A percentile compares a stretch with the other conserved stretches of the same genome.
Conservation (phyloP, 1,140 invertebrate species). For the Cylas formicarius region DNA sequence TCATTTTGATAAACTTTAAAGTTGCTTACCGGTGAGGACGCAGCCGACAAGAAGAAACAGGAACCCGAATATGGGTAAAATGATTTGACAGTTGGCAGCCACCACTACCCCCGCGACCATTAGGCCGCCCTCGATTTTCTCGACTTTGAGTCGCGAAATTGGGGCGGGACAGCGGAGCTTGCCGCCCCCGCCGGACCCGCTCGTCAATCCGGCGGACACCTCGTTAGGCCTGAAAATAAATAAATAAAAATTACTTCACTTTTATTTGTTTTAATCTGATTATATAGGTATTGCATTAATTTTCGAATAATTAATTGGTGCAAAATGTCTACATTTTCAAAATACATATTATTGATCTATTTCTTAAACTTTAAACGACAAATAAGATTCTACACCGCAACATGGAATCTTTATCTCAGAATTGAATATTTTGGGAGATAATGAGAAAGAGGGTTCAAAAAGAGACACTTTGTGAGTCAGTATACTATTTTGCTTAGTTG, state of each 20-base stretch:
- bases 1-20: background rate
- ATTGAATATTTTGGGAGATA: no score
- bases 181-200: slow-evolving; percentile 30
- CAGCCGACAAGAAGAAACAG: slow-evolving; percentile 65
- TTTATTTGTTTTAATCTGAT: no score
- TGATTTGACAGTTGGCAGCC: slow-evolving; percentile 66
- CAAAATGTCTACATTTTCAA: no score
- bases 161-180: slow-evolving; percentile 40
- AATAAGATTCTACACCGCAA: no score
- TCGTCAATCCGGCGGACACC: slow-evolving; percentile 42
- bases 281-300: no score
- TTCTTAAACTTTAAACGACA: no score
- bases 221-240: slow-evolving; percentile 46
- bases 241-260: slow-evolving; percentile 9
- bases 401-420: no score
- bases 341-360: no score
- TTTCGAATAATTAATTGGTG: no score
- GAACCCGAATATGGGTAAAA: slow-evolving; percentile 65
- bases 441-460: no score
- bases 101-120: slow-evolving; percentile 67
- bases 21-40: slow-evolving; percentile 63
- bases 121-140: slow-evolving; percentile 66
- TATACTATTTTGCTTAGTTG: no score
- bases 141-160: slow-evolving; percentile 56
- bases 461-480: no score